These are phyloP conservation scores for Bos indicus DNA, from an alignment of 2,113 vertebrate species.

Conservation along the genomic window DNA sequence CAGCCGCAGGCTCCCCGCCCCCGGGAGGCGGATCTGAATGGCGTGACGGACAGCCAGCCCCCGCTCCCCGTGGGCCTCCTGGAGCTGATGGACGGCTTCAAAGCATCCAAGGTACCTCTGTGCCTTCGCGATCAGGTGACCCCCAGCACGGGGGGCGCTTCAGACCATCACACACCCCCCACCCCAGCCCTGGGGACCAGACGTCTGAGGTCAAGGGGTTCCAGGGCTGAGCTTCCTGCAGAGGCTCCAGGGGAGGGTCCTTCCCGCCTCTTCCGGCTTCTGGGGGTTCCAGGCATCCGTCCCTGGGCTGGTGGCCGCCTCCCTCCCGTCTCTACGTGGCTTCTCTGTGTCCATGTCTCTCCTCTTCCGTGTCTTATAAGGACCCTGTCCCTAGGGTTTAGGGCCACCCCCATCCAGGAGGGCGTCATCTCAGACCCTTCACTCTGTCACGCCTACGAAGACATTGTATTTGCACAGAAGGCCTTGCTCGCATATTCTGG, in stretches of 20 bases:
- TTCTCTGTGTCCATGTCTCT: accelerated
- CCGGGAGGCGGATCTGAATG: background rate
- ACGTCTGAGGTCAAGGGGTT: accelerated
- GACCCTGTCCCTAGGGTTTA: accelerated
- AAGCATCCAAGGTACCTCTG: constrained; percentile 89
- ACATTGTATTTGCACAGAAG: accelerated
- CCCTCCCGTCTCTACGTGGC: accelerated
- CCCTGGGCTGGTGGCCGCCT: accelerated
- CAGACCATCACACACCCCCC: accelerated
- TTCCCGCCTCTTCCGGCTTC: accelerated
- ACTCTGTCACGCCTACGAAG: accelerated
- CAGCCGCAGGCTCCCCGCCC: accelerated
- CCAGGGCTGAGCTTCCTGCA: accelerated
- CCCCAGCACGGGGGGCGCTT: accelerated
- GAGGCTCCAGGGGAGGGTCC: background rate
- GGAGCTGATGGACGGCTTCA: constrained; percentile 89
- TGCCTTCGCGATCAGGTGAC: accelerated
- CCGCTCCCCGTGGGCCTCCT: constrained; percentile 77
- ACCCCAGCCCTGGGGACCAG: accelerated
- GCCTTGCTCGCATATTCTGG: accelerated
- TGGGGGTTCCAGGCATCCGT: accelerated
- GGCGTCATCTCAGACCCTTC: accelerated
- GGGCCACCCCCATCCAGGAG: background rate
- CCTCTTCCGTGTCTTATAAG: accelerated
- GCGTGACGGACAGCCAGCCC: background rate